Evolutionary conservation across 2,113 vertebrate genomes (phyloP).

Genomic region (Marmota monax): DNA sequence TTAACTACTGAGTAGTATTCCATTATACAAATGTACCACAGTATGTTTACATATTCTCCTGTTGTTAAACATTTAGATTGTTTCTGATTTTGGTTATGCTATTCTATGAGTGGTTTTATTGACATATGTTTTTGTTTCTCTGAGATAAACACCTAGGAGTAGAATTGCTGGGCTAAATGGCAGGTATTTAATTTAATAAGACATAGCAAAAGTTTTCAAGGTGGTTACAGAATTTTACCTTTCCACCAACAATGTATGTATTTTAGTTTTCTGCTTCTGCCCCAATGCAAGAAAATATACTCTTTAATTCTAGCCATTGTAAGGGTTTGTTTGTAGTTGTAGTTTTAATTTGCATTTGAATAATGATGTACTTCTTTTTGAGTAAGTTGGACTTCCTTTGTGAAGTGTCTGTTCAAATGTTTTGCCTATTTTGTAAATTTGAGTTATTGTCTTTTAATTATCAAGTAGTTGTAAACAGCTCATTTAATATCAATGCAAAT

Average conservation of each 20-base stretch:
- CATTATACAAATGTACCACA: neutral
- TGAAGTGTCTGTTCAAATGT: neutral
- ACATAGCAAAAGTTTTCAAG: neutral
- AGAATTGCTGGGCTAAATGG: neutral
- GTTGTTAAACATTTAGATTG: neutral
- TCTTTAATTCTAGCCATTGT: neutral
- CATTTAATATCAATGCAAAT: neutral
- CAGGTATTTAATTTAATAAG: neutral
- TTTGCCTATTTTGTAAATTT: neutral
- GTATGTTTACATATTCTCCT: neutral
- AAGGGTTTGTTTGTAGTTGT: neutral
- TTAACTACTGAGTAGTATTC: neutral
- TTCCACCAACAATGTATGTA: neutral
- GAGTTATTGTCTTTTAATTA: slow-evolving; percentile 16
- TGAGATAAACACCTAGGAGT: neutral
- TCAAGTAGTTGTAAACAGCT: neutral
- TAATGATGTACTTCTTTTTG: neutral
- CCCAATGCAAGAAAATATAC: neutral
- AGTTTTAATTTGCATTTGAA: neutral
- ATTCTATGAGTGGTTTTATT: neutral
- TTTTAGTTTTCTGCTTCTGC: neutral
- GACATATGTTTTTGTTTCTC: neutral
- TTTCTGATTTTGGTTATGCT: neutral
- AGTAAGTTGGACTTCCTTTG: neutral
- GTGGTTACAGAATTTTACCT: neutral